Percentiles rank a stretch among this genome's conserved stretches.
Evolutionary conservation across 2,888 invertebrate genomes (phyloP).

Genomic region (Flabesymbios commensalis): DNA sequence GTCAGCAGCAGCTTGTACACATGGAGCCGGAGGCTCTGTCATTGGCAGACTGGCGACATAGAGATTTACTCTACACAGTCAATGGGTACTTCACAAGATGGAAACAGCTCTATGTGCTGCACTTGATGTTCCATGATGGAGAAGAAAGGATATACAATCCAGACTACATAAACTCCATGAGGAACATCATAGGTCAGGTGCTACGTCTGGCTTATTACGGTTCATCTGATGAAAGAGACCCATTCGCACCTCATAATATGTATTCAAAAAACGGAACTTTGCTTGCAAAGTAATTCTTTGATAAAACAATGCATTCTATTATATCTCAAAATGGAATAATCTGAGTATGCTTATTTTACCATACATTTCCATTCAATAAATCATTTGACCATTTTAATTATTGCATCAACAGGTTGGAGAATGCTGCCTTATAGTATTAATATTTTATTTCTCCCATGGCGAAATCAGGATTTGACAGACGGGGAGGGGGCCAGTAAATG

Average conservation of each 20-base stretch:
- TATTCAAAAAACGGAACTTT: too few species aligned
- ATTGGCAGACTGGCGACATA: not conserved
- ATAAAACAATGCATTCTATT: too few species aligned
- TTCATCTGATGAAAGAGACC: not conserved
- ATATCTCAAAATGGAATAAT: too few species aligned
- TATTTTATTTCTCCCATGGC: too few species aligned
- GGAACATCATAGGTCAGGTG: not conserved
- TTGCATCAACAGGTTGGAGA: too few species aligned
- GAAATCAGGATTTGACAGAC: too few species aligned
- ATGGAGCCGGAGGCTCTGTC: not conserved
- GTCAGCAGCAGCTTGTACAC: not conserved
- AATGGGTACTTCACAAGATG: not conserved
- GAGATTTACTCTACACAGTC: not conserved
- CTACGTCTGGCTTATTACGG: conserved; percentile 5
- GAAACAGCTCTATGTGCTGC: not conserved
- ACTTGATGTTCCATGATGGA: not conserved
- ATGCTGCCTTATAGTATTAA: too few species aligned
- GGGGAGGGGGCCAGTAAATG: too few species aligned
- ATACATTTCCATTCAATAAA: too few species aligned
- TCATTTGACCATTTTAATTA: too few species aligned
- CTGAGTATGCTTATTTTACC: too few species aligned
- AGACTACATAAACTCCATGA: not conserved
- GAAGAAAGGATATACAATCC: not conserved
- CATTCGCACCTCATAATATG: not conserved
- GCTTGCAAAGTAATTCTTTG: too few species aligned